phyloP scores from a whole-genome alignment of 1,140 invertebrate species.

The Drosophila funebris region DNA sequence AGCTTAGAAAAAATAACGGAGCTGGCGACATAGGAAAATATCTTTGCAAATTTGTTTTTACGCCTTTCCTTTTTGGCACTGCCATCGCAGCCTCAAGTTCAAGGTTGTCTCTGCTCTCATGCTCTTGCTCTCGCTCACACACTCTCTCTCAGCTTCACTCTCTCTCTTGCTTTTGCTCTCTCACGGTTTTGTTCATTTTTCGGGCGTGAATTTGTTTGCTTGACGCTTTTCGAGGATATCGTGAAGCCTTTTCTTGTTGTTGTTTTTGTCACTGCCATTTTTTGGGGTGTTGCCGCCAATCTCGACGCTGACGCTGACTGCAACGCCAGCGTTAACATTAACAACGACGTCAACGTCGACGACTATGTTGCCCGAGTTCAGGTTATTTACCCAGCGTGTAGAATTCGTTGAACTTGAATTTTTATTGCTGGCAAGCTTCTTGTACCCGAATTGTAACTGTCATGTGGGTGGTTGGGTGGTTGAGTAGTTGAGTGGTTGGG shows the following conservation, averaged over 20 bases:
- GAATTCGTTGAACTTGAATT: conserved; percentile 80
- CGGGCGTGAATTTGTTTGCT: conserved; percentile 58
- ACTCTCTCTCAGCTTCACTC: conserved; percentile 7
- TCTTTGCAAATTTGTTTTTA: conserved; percentile 7
- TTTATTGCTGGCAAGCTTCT: conserved; percentile 56
- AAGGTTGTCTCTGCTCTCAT: conserved; percentile 34
- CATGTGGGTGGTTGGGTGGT: conserved; percentile 5
- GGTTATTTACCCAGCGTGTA: conserved; percentile 70
- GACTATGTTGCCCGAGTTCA: conserved; percentile 48
- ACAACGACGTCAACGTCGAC: neutral
- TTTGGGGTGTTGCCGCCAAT: conserved; percentile 71
- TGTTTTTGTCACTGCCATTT: conserved; percentile 35
- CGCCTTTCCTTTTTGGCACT: conserved; percentile 41
- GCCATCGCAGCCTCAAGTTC: conserved; percentile 33
- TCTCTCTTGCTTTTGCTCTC: conserved; percentile 16
- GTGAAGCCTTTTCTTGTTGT: conserved; percentile 43
- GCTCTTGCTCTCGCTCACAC: neutral
- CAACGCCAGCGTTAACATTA: neutral
- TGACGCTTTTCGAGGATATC: conserved; percentile 52
- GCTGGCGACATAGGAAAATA: conserved; percentile 13
- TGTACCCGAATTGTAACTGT: conserved; percentile 17
- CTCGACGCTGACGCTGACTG: neutral
- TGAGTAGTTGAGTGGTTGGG: neutral
- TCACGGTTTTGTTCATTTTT: conserved; percentile 41
- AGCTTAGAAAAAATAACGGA: conserved; percentile 7